Conservation (phyloP, 37 sponge, comb jelly and placozoan genomes). For the Dysidea cf. avara region DNA sequence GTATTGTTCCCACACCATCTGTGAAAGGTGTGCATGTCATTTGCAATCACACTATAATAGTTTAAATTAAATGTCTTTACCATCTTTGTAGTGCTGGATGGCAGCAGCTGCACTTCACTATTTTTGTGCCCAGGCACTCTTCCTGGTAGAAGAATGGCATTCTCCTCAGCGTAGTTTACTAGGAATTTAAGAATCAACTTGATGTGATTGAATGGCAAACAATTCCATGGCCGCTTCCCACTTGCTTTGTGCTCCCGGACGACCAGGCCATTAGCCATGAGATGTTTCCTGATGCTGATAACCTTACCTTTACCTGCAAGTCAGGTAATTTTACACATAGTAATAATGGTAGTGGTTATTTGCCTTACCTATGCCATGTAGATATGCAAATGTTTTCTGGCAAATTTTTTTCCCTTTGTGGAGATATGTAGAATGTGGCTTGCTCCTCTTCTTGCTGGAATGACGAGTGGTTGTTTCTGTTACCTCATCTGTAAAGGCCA, state of each 20-base stretch:
- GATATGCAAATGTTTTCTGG: too few species aligned
- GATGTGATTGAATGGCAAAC: background rate
- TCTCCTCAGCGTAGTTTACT: conserved; percentile 24
- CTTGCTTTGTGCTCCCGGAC: conserved; percentile 29
- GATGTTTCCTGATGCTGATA: background rate
- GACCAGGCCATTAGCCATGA: conserved; percentile 2
- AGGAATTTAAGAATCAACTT: conserved; percentile 23
- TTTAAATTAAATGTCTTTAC: background rate
- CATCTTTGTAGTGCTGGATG: conserved; percentile 36
- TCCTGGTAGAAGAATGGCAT: conserved; percentile 49
- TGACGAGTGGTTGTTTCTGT: too few species aligned
- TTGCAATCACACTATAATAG: too few species aligned
- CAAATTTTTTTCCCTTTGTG: too few species aligned
- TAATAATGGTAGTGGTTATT: too few species aligned
- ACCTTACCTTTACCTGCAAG: conserved; percentile 2
- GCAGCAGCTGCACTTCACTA: conserved; percentile 45
- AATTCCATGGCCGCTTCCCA: conserved; percentile 19
- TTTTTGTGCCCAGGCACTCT: conserved; percentile 53
- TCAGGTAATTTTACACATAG: too few species aligned
- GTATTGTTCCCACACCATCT: conserved; percentile 39
- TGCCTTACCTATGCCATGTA: too few species aligned
- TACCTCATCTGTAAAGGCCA: too few species aligned
- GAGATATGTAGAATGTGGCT: too few species aligned
- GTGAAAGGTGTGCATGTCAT: too few species aligned
- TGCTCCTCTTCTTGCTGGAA: too few species aligned